These are phyloP conservation scores for Leptinotarsa juncta DNA, from an alignment of 2,888 invertebrate species.

Conservation along the genomic window DNA sequence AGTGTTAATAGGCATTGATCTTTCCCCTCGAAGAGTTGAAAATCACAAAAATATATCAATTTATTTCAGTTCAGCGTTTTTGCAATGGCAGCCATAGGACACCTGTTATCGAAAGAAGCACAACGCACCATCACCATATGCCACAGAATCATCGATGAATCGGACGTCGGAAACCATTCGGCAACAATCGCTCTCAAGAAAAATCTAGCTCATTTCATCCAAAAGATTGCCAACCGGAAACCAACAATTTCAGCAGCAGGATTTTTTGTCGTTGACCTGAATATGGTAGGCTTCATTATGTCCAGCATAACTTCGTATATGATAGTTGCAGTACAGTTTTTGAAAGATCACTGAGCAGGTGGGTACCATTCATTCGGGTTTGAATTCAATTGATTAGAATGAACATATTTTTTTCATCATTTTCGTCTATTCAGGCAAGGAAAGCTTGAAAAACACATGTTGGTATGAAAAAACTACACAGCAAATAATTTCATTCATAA, in stretches of 20 bases:
- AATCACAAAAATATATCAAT: no score
- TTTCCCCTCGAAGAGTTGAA: no score
- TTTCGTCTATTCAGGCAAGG: no score
- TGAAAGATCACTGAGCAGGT: constrained; percentile 20
- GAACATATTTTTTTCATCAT: no score
- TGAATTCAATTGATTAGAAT: no score
- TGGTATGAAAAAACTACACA: no score
- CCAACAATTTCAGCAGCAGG: constrained; percentile 52
- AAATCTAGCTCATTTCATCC: constrained; percentile 34
- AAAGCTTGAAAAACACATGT: no score
- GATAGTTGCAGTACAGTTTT: constrained; percentile 53
- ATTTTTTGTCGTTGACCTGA: constrained; percentile 51
- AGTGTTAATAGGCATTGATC: no score
- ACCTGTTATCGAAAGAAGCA: constrained; percentile 25
- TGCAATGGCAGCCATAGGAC: constrained; percentile 23
- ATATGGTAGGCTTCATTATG: constrained; percentile 51
- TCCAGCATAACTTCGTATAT: constrained; percentile 54
- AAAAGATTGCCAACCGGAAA: constrained; percentile 45
- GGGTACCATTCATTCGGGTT: no score
- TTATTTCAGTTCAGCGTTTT: constrained; percentile 20
- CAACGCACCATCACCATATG: constrained; percentile 14
- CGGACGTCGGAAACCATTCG: not conserved
- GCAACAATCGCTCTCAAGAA: constrained; percentile 26
- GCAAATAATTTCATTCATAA: no score
- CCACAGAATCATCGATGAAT: constrained; percentile 18